Evolutionary conservation across 35 echinoderm and acorn worm genomes (phyloP).

Genomic region (Ophiothrix spiculata): DNA sequence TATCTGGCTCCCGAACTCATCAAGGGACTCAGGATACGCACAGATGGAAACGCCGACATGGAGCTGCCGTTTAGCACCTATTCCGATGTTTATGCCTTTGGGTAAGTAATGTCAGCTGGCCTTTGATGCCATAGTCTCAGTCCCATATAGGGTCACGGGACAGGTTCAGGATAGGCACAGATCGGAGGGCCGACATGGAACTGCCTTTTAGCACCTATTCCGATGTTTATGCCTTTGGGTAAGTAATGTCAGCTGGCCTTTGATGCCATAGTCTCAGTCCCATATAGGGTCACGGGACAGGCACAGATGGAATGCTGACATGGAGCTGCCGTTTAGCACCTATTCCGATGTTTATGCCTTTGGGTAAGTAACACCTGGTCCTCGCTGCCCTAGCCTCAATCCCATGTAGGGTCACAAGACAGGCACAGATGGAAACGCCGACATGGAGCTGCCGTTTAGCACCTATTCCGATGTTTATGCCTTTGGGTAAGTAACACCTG

Average conservation of each 20-base stretch:
- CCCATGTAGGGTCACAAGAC: conserved; percentile 61
- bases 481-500: conserved; percentile 94
- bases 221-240: conserved; percentile 97
- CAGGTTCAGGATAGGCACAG: conserved; percentile 49
- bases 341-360: too few species aligned
- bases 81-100: conserved; percentile 90
- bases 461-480: conserved; percentile 81
- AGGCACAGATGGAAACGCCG: conserved; percentile 38
- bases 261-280: too few species aligned
- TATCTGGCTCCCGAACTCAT: conserved; percentile 94
- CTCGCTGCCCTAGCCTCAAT: too few species aligned
- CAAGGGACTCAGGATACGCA: conserved; percentile 49
- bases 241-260: too few species aligned
- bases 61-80: conserved; percentile 78
- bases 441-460: conserved; percentile 79
- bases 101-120: conserved; percentile 86
- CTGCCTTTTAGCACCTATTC: conserved; percentile 72
- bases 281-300: too few species aligned
- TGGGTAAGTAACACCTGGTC: too few species aligned
- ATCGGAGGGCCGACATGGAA: conserved; percentile 55
- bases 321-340: too few species aligned
- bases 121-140: too few species aligned
- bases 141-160: too few species aligned
- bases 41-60: conserved; percentile 46
- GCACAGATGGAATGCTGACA: too few species aligned